Evolutionary conservation across 2,113 vertebrate genomes (phyloP), one percentile per base, ranked within the genome.

Genomic region (Grus americana): DNA sequence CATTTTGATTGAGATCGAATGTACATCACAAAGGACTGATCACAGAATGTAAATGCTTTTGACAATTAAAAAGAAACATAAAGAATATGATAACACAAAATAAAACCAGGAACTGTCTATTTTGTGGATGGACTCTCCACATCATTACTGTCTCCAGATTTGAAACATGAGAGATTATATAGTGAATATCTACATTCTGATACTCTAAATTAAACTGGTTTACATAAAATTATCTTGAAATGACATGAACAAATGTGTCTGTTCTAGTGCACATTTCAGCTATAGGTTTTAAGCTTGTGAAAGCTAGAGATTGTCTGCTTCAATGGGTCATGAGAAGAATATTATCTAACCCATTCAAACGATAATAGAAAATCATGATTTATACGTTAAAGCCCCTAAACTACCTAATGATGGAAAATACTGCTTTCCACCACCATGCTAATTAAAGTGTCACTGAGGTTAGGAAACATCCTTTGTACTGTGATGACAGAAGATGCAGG

Each of bases 401-500:
- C 21, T 57, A 61, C 42, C 20, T 79, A 88, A 73, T 70, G 71
- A 88, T 42, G 15, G 71, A 96, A 95, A 92, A 91, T 55, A 76
- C 27, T n/a, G 27, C 52, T 94, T 93, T 75, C n/a, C 9, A 73
- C 18, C 14, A 66, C 61, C 54, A 54, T 62, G 61, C 57, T 95
- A 91, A 95, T 94, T 95, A 81, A 92, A 85, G 47, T 81, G 58
- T 44, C 58, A 79, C 66, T 66, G 49, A 90, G 87, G 74, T 75
- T 91, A 79, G 84, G 49, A 94, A 95, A 72, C 7, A 1, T 85
- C 65, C 57, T 95, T 89, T 90, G 57, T 90, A 75, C 30, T 82
- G 22, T 65, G 62, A 68, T 79, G 47, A 87, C 32, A 94, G 44
- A 84, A 93, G 30, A 87, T 72, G 36, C 19, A 85, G 54, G 57